A percentile compares a stretch with the other conserved stretches of the same genome.
These are phyloP conservation scores for Ypsolopha sequella DNA, from an alignment of 2,888 invertebrate species.

Conservation along the genomic window DNA sequence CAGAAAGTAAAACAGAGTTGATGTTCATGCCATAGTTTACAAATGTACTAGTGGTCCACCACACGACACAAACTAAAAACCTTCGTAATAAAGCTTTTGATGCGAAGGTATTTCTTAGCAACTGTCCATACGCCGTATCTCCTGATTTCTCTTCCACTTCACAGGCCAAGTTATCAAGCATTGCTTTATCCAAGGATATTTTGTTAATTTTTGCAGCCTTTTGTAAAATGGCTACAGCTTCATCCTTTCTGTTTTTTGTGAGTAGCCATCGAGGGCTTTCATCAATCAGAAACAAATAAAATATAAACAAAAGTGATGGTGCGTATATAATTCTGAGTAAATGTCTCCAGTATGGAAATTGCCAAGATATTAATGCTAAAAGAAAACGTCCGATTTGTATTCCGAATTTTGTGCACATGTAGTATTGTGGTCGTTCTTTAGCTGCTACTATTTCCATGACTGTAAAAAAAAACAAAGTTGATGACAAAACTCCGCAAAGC, in stretches of 20 bases:
- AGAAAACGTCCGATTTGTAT: constrained; percentile 71
- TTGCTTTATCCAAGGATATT: constrained; percentile 7
- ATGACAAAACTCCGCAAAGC: not conserved
- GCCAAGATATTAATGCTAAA: constrained; percentile 71
- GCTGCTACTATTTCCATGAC: constrained; percentile 74
- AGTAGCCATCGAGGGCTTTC: constrained; percentile 78
- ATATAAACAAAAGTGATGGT: constrained; percentile 71
- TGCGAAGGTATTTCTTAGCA: constrained; percentile 31
- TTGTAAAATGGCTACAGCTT: constrained; percentile 66
- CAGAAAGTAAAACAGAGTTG: constrained; percentile 74
- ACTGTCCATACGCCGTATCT: not conserved
- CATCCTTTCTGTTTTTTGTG: constrained; percentile 67
- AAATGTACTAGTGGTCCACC: constrained; percentile 68
- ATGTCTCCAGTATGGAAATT: constrained; percentile 71
- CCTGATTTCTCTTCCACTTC: constrained; percentile 2
- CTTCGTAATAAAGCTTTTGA: constrained; percentile 37
- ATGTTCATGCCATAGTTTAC: constrained; percentile 78
- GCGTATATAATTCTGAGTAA: constrained; percentile 72
- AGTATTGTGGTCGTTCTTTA: constrained; percentile 64
- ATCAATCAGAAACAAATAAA: constrained; percentile 71
- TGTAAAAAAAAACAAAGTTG: constrained; percentile 21
- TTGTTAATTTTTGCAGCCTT: constrained; percentile 49
- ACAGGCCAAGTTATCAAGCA: not conserved
- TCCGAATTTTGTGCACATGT: constrained; percentile 61
- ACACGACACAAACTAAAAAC: constrained; percentile 33